Conservation (phyloP, 2,888 invertebrate genomes). For the Sacculina carcini region DNA sequence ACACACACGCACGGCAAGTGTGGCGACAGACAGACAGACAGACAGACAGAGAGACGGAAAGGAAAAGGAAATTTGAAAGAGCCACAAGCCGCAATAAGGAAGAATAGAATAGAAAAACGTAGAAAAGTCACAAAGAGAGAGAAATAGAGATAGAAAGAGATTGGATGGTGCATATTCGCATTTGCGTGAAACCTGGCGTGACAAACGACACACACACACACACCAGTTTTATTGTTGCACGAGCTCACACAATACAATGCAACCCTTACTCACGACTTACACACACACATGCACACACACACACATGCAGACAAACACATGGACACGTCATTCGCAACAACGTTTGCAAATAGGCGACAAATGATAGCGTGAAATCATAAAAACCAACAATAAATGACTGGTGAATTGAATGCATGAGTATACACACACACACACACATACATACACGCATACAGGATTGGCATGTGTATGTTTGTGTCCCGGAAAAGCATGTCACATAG, state of each 20-base stretch:
- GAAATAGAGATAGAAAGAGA: slow-evolving; percentile 5
- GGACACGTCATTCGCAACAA: too few species aligned
- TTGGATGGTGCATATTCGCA: neutral
- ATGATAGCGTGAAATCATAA: too few species aligned
- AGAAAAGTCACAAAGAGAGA: slow-evolving; percentile 2
- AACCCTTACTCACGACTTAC: too few species aligned
- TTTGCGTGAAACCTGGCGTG: too few species aligned
- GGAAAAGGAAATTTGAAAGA: slow-evolving; percentile 7
- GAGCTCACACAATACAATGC: too few species aligned
- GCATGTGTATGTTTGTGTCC: neutral
- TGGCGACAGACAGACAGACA: slow-evolving; percentile 3
- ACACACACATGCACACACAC: too few species aligned
- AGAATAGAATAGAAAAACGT: neutral
- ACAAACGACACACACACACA: too few species aligned
- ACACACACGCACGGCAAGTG: neutral
- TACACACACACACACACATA: neutral
- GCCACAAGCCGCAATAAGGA: slow-evolving; percentile 3
- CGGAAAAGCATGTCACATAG: too few species aligned
- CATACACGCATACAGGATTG: neutral
- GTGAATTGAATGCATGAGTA: neutral
- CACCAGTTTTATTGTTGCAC: too few species aligned
- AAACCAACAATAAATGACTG: too few species aligned
- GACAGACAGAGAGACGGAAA: slow-evolving; percentile 5
- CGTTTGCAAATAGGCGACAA: too few species aligned
- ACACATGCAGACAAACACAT: too few species aligned